Evolutionary conservation across 2,113 vertebrate species (phyloP).

Genomic region (Carassius gibelio): DNA sequence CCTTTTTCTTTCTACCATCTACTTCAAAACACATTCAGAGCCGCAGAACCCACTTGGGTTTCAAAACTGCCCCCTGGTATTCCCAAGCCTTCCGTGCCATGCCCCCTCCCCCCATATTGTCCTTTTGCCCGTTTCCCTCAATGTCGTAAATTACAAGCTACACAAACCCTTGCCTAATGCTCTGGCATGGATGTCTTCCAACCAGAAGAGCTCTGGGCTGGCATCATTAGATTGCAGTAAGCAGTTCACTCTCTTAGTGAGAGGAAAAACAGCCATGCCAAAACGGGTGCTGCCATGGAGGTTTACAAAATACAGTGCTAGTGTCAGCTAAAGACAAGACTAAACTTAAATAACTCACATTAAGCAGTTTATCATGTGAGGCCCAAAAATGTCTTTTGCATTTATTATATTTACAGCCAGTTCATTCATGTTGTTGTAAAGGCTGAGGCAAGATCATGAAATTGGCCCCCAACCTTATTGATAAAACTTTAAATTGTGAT

Average conservation of each 20-base stretch:
- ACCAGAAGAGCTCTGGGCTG: constrained; percentile 75
- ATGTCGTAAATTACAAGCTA: constrained; percentile 83
- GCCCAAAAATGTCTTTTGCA: neutral
- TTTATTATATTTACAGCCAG: neutral
- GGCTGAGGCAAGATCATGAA: no score
- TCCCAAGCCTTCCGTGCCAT: constrained; percentile 52
- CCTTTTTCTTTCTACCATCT: constrained; percentile 4
- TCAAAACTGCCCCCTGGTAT: constrained; percentile 54
- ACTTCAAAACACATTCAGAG: constrained; percentile 50
- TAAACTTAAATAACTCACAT: constrained; percentile 34
- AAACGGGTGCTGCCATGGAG: constrained; percentile 68
- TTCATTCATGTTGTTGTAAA: neutral
- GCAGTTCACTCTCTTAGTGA: constrained; percentile 65
- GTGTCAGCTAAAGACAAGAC: constrained; percentile 30
- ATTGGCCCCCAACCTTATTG: no score
- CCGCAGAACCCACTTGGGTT: constrained; percentile 47
- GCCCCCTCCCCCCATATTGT: constrained; percentile 75
- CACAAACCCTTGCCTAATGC: constrained; percentile 82
- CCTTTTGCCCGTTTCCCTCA: constrained; percentile 78
- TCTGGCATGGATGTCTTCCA: constrained; percentile 78
- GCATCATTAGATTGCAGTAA: constrained; percentile 79
- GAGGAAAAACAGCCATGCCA: constrained; percentile 70
- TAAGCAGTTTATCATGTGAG: constrained; percentile 16
- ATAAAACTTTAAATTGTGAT: no score
- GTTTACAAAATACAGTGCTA: constrained; percentile 69